Conservation (phyloP, 2,113 vertebrate genomes). For the Trichechus manatus region DNA sequence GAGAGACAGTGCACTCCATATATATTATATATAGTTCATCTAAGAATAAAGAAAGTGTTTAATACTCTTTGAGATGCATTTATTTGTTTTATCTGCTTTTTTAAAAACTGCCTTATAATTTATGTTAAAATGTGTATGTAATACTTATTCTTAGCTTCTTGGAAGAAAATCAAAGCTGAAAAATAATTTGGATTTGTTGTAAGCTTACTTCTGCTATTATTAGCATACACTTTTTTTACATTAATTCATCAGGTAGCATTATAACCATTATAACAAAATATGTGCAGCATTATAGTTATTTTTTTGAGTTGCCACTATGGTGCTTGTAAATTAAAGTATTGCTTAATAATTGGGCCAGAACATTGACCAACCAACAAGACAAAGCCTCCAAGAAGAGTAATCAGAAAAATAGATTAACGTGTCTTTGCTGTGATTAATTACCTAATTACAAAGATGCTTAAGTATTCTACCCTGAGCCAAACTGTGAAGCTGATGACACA, state of each 20-base stretch:
- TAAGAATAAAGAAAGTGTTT: neutral
- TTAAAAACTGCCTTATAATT: neutral
- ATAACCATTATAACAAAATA: neutral
- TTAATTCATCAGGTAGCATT: neutral
- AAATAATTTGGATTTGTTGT: neutral
- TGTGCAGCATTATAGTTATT: neutral
- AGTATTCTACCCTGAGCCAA: neutral
- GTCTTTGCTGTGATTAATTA: neutral
- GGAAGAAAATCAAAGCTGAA: neutral
- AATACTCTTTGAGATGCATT: neutral
- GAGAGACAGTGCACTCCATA: neutral
- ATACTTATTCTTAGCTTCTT: conserved; percentile 30
- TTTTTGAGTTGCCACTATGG: neutral
- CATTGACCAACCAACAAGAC: neutral
- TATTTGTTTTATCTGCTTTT: neutral
- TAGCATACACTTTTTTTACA: neutral
- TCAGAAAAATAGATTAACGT: neutral
- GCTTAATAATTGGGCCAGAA: neutral
- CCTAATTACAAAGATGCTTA: neutral
- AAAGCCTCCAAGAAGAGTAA: neutral
- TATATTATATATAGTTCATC: neutral
- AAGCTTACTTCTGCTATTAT: neutral
- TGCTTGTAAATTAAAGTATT: neutral
- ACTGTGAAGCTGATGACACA: neutral
- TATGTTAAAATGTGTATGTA: conserved; percentile 13